Evolutionary conservation across 2,797 vertebrate genomes (phyloP), one percentile per base, ranked within the genome.

Genomic region (Philypnodon macrostomus): DNA sequence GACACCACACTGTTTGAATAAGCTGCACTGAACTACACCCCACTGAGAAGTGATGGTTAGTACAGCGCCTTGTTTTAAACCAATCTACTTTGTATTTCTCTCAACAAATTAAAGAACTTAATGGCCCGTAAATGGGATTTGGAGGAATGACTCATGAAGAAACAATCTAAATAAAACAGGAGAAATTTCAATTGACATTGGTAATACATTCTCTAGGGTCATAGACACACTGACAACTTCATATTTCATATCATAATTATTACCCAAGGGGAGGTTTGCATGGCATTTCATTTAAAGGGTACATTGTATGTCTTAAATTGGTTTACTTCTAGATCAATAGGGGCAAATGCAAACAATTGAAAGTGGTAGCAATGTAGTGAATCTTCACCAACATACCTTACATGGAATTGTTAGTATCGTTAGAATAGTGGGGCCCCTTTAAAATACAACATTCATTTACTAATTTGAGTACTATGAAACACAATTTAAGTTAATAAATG

Each of bases 21-120:
- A 33, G 35, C 36, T 46, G 41, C 37, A 29, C 37, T 19, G 31
- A 48, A 37, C 29, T 13, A 31, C 48, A 53, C 33, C 53, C 48
- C 57, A 55, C 46, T 62, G 66, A 63, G 39, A 19, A 47, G 75
- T 64, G 66, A 75, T n/a, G 38, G 71, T 85, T 79, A 85, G 74
- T 71, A 53, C 51, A 50, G 36, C 37, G 12, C 24, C 12, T 49
- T 7, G 37, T 26, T 26, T 11, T 27, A 41, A 15, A 27, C 39
- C 19, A 10, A 41, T 26, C n/a, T 27, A n/a, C n/a, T n/a, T n/a
- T n/a, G n/a, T n/a, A 3, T 26, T 41, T 41, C 13, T 14, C 13
- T 13, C 26, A 41, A 41, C 13, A 27, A 41, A 41, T 41, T 21
- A 41, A 26, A 41, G n/a, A 15, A 41, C 23, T 2, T 41, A 41